Conservation (phyloP, 2,797 vertebrate genomes). For the Lerista edwardsae region DNA sequence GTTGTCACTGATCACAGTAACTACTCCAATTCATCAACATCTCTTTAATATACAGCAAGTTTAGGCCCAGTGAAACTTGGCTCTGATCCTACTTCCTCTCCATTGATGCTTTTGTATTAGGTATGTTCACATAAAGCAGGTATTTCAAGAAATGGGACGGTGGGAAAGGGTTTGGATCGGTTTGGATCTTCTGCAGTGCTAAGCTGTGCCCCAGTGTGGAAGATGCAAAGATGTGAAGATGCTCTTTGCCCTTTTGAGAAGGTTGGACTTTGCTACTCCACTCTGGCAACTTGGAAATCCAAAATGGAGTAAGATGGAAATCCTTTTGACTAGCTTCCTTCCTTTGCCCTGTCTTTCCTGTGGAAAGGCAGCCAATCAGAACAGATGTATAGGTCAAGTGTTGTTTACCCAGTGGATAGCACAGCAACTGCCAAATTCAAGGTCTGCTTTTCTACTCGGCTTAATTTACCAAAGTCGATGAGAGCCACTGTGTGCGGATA, state of each 20-base stretch:
- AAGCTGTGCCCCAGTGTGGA: not conserved
- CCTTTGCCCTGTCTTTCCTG: not conserved
- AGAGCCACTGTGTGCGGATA: no score
- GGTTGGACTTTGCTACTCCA: not conserved
- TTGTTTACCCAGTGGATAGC: not conserved
- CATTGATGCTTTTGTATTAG: not conserved
- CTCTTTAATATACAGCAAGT: conserved; percentile 18
- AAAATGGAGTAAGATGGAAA: not conserved
- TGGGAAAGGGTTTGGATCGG: not conserved
- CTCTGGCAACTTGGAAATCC: not conserved
- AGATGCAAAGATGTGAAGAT: not conserved
- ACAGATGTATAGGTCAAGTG: not conserved
- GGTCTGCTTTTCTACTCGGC: not conserved
- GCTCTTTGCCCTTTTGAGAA: not conserved
- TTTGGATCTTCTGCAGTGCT: not conserved
- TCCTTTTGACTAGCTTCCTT: not conserved
- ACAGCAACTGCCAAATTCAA: not conserved
- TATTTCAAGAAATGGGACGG: not conserved
- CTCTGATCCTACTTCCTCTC: conserved; percentile 21
- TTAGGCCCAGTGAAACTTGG: not conserved
- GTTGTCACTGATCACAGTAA: conserved; percentile 6
- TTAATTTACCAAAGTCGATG: not conserved
- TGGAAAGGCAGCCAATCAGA: not conserved
- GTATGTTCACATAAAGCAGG: not conserved
- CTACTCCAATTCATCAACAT: not conserved